Evolutionary conservation across 2,888 invertebrate species (phyloP), one percentile per base, ranked within the genome.

Genomic region (Tetropium fuscum): DNA sequence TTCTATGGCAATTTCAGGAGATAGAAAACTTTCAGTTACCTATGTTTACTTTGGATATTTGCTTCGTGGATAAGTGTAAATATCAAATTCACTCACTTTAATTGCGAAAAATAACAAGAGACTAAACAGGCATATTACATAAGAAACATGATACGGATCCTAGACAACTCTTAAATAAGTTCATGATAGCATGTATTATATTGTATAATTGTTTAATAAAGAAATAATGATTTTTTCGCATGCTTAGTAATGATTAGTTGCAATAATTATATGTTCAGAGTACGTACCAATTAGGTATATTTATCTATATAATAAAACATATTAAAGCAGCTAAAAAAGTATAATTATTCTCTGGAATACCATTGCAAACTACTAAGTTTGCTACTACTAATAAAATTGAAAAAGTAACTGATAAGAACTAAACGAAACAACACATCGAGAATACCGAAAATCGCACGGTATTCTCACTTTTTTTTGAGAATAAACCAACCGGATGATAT

Each of bases 71-170:
- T 10, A 18, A 32, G 20, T 11, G 47, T 32, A 47, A 32, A 32
- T 34, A 47, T 32, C 34, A 47, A 32, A 47, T 19, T 47, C 47
- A 47, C 47, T 32, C 32, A 34, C 32, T n/a, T n/a, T 30, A 47
- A 47, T 34, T 47, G 19, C 47, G 13, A 47, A 47, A 45, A 47
- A 32, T 18, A 30, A 32, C 8, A 32, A 13, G 34, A 27, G 18
- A 41, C 18, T 41, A 41, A 22, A 41, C 19, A 20, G 41, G 11
- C 6, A 10, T 8, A 19, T 41, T 41, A 19, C 13, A 34, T 41
- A 41, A 41, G 7, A 5, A 13, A 44, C 7, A 13, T 25, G 15
- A 45, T 15, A 20, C 18, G 4, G 18, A n/a, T 6, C 8, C 5
- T 1, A 7, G 32, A 18, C 16, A 30, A 45, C 8, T 16, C 15